phyloP scores from a whole-genome alignment of 1,140 invertebrate genomes.

The Telenomus remus region DNA sequence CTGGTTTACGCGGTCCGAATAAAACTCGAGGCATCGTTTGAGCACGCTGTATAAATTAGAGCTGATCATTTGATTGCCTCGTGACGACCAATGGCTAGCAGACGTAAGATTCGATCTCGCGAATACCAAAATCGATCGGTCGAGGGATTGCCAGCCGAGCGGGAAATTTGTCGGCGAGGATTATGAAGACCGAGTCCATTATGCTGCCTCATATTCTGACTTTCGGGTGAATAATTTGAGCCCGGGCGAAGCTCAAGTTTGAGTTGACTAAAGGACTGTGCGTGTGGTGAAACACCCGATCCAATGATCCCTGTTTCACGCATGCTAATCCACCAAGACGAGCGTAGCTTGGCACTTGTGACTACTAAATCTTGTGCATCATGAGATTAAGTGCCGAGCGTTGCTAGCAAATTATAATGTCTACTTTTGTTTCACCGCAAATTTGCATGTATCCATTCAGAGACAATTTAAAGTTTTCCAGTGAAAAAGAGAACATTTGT shows the following conservation, averaged over 20 bases:
- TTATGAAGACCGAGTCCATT: conserved; percentile 49
- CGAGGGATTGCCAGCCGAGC: conserved; percentile 47
- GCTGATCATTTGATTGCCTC: conserved; percentile 4
- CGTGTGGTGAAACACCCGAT: conserved; percentile 34
- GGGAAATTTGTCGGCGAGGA: conserved; percentile 34
- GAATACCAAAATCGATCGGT: conserved; percentile 3
- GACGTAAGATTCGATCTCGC: conserved; percentile 17
- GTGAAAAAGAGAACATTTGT: background rate
- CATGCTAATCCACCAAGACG: conserved; percentile 8
- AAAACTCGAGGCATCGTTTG: conserved; percentile 1
- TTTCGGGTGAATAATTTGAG: conserved; percentile 57
- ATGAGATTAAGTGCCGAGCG: conserved; percentile 39
- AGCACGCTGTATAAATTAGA: conserved; percentile 14
- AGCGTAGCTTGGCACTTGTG: background rate
- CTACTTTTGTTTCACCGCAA: conserved; percentile 23
- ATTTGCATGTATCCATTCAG: conserved; percentile 5
- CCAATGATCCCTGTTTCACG: conserved; percentile 27
- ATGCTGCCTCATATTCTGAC: conserved; percentile 50
- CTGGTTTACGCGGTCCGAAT: conserved; percentile 7
- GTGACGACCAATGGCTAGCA: conserved; percentile 9
- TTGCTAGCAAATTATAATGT: conserved; percentile 38
- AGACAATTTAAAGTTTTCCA: background rate
- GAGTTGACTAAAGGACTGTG: conserved; percentile 56
- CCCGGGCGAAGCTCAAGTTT: conserved; percentile 55
- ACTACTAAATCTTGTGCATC: conserved; percentile 47